Conservation (phyloP, 2,113 vertebrate genomes). For the Forbesichthys papilliferus region DNA sequence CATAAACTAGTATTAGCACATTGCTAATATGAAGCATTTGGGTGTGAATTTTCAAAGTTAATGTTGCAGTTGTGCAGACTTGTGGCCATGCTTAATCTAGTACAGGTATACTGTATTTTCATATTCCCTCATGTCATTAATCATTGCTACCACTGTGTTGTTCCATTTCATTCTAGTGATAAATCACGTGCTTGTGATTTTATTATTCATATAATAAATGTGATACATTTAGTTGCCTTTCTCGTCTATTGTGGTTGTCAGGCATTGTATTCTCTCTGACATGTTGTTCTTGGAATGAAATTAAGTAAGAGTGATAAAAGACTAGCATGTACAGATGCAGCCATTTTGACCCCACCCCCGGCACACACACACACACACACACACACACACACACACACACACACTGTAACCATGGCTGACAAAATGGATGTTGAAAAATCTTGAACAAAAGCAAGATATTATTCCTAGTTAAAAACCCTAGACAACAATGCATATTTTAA, state of each 20-base stretch:
- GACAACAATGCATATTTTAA: too few species aligned
- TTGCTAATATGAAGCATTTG: not conserved
- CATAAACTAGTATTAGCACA: too few species aligned
- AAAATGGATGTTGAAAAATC: too few species aligned
- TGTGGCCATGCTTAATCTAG: not conserved
- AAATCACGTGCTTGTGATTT: slow-evolving; percentile 19
- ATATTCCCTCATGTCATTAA: slow-evolving; percentile 14
- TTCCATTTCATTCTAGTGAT: slow-evolving; percentile 21
- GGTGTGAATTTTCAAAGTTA: slow-evolving; percentile 24
- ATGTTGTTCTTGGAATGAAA: not conserved
- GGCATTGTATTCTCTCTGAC: slow-evolving; percentile 14
- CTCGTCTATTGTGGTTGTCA: slow-evolving; percentile 19
- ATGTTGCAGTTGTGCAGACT: not conserved
- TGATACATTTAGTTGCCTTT: slow-evolving; percentile 27
- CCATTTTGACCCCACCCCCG: too few species aligned
- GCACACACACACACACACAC: too few species aligned
- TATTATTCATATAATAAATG: slow-evolving; percentile 39
- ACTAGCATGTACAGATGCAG: not conserved
- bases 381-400: too few species aligned
- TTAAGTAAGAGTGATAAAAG: slow-evolving; percentile 1
- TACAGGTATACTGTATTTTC: slow-evolving; percentile 10
- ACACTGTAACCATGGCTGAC: too few species aligned
- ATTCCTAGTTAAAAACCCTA: too few species aligned
- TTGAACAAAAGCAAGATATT: too few species aligned
- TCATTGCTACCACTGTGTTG: slow-evolving; percentile 9